Evolutionary conservation across 1,140 invertebrate genomes (phyloP), one percentile per base, ranked within the genome.

Genomic region (Listronotus oregonensis): DNA sequence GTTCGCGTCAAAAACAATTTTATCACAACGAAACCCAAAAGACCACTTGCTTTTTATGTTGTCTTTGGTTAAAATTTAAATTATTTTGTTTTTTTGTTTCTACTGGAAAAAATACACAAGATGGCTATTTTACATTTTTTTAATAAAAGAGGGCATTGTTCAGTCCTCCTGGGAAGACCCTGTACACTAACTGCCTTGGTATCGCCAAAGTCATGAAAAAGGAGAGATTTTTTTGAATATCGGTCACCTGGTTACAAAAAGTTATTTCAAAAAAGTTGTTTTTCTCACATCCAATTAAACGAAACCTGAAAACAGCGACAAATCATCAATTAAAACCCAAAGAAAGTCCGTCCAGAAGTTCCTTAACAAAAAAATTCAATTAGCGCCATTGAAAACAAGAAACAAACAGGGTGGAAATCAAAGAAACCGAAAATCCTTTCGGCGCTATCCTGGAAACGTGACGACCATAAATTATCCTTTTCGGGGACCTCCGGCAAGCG

Each of bases 371-470:
- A 59, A 66, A 66, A 66, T 60, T 66, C 64, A 66, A 66, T 66
- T 66, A 66, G 57, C 57, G 50, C 57, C 56, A 60, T 66, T 60
- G 56, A 56, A 66, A 66, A 66, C 56, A 61, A 58, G 57, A 66
- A 66, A 59, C 64, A 66, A 66, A 66, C 64, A 47, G 57, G 64
- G 57, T 61, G 64, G 56, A 66, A 66, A 60, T 66, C 64, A 66
- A 66, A 66, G 64, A 61, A 56, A 66, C 64, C 57, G 57, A 66
- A 64, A 66, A 66, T 66, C 64, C 64, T 66, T 66, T 66, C 57
- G 64, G 64, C 64, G 54, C 44, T 66, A 61, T 60, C 57, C 50
- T 61, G 51, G 49, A 61, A 65, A 66, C 64, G 64, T 66, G 64
- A 60, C 49, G 64, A 50, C 56, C 56, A 66, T 66, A 66, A 66